Evolutionary conservation across 37 sponge, comb jelly and placozoan species (phyloP).

Genomic region (Theonella swinhoei): DNA sequence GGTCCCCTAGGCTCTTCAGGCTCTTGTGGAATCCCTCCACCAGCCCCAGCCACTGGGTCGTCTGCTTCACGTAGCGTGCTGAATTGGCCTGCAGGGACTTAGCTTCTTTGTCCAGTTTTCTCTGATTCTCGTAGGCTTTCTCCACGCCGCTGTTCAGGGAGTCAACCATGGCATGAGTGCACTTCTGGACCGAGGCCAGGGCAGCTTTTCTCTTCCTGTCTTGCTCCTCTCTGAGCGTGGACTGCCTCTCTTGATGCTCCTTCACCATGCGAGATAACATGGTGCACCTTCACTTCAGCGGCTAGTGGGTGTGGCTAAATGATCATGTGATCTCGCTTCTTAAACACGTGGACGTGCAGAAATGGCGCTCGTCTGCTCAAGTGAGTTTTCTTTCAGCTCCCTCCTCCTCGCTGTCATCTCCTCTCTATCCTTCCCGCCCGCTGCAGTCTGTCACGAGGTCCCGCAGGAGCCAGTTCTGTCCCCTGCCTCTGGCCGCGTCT

Average conservation of each 20-base stretch:
- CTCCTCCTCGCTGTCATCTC: background rate
- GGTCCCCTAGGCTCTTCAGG: slow-evolving; percentile 90
- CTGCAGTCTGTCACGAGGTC: slow-evolving; percentile 88
- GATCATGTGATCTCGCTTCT: slow-evolving; percentile 7
- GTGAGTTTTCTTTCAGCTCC: slow-evolving; percentile 40
- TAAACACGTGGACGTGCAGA: background rate
- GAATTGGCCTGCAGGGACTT: slow-evolving; percentile 84
- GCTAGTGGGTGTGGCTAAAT: background rate
- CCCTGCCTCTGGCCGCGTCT: slow-evolving; percentile 87
- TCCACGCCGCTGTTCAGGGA: slow-evolving; percentile 84
- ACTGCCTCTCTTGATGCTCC: slow-evolving; percentile 87
- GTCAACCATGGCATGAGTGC: slow-evolving; percentile 82
- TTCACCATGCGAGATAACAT: slow-evolving; percentile 88
- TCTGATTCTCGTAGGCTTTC: slow-evolving; percentile 90
- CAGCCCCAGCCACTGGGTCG: slow-evolving; percentile 85
- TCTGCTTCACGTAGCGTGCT: slow-evolving; percentile 81
- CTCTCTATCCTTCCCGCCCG: background rate
- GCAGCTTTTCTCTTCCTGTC: slow-evolving; percentile 83
- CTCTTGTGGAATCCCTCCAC: slow-evolving; percentile 93
- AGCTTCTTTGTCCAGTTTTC: slow-evolving; percentile 78
- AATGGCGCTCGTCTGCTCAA: slow-evolving; percentile 95
- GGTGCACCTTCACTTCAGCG: background rate
- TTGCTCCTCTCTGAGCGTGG: slow-evolving; percentile 69
- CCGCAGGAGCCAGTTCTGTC: slow-evolving; percentile 98
- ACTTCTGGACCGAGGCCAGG: slow-evolving; percentile 67